A percentile compares a stretch with the other conserved stretches of the same genome.
These are phyloP conservation scores for Sipha maydis DNA, from an alignment of 2,888 invertebrate genomes.

Conservation along the genomic window DNA sequence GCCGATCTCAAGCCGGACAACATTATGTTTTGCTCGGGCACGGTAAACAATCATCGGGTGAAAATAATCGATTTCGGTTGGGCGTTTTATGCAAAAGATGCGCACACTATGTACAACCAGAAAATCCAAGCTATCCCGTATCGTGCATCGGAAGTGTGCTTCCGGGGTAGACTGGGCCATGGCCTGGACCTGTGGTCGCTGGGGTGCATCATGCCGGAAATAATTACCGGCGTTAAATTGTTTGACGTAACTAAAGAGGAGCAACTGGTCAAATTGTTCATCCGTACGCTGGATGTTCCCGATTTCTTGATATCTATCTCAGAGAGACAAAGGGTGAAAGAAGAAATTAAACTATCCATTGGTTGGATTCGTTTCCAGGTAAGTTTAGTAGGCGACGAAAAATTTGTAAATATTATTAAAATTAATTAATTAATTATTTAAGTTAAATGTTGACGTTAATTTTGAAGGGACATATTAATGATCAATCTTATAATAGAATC, in stretches of 20 bases:
- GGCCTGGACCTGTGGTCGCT: conserved; percentile 35
- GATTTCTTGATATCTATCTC: not conserved
- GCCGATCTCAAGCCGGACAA: conserved; percentile 49
- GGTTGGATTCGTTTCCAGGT: conserved; percentile 32
- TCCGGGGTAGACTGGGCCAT: not conserved
- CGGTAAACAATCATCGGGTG: not conserved
- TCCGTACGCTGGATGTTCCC: not conserved
- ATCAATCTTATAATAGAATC: too few relatives aligned
- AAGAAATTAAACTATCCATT: not conserved
- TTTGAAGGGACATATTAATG: too few relatives aligned
- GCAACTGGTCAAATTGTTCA: not conserved
- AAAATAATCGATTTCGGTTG: conserved; percentile 44
- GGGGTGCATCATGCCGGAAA: conserved; percentile 50
- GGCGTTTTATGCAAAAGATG: conserved; percentile 34
- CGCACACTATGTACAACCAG: not conserved
- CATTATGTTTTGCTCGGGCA: conserved; percentile 5
- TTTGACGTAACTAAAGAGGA: conserved; percentile 16
- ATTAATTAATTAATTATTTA: too few relatives aligned
- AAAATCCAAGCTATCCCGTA: conserved; percentile 22
- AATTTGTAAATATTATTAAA: not conserved
- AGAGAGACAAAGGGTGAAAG: not conserved
- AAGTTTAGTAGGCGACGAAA: not conserved
- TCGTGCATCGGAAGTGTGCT: conserved; percentile 30
- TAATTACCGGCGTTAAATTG: not conserved
- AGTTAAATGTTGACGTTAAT: too few relatives aligned